These are phyloP conservation scores for Nematopogon swammerdamellus DNA, from an alignment of 2,888 invertebrate genomes.

Conservation along the genomic window DNA sequence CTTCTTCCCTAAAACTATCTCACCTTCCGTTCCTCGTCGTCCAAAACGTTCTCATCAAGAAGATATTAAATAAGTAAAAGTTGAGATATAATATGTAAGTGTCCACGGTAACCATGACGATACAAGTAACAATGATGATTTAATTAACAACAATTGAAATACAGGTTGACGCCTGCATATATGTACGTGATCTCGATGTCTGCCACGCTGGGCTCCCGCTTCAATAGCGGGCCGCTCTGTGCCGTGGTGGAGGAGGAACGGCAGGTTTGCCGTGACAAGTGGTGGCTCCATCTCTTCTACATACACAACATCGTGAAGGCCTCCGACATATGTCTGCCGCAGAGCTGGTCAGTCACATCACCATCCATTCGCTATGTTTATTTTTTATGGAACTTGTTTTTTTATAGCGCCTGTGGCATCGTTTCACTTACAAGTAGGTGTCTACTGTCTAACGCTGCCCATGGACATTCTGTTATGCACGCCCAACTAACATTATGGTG, in stretches of 20 bases:
- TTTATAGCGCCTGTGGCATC: too few species aligned
- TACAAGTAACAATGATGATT: too few species aligned
- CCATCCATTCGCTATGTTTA: neutral
- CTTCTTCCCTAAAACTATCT: too few species aligned
- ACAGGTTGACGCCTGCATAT: neutral
- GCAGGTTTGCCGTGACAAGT: neutral
- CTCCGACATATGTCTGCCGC: neutral
- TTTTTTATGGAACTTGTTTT: neutral
- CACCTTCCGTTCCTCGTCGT: too few species aligned
- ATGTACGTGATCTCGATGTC: neutral
- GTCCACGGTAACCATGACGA: too few species aligned
- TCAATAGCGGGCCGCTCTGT: neutral
- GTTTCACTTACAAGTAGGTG: too few species aligned
- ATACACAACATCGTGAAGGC: neutral
- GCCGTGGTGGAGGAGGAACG: neutral
- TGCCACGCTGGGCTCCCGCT: neutral
- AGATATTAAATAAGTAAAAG: too few species aligned
- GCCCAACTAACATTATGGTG: too few species aligned
- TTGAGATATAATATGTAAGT: too few species aligned
- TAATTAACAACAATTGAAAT: too few species aligned
- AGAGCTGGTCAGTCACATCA: neutral
- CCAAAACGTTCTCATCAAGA: too few species aligned
- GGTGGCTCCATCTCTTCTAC: slow-evolving; percentile 1
- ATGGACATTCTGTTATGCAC: neutral
- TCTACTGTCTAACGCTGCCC: too few species aligned